A percentile compares a stretch with the other conserved stretches of the same genome.
Conservation (phyloP, 2,888 invertebrate genomes). For the Brassicogethes aeneus region DNA sequence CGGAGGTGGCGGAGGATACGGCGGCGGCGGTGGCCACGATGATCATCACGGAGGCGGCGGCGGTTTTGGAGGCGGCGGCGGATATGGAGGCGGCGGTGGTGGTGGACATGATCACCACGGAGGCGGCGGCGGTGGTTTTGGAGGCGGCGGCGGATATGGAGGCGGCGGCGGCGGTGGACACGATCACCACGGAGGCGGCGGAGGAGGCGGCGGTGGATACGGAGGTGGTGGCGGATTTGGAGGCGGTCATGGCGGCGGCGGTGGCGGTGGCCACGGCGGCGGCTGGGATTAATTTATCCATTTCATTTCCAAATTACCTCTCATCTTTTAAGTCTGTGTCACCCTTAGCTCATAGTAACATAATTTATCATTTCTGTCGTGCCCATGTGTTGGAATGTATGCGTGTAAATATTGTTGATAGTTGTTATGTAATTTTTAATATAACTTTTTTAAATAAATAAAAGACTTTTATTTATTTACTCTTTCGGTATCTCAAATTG, state of each 20-base stretch:
- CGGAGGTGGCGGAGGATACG: constrained; percentile 5
- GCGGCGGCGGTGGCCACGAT: constrained; percentile 9
- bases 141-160: constrained; percentile 7
- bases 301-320: constrained; percentile 14
- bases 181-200: constrained; percentile 9
- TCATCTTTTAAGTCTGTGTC: constrained; percentile 14
- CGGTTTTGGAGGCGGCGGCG: constrained; percentile 9
- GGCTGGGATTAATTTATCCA: constrained; percentile 10
- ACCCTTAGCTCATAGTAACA: constrained; percentile 8
- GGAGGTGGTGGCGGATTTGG: constrained; percentile 6
- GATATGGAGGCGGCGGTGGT: constrained; percentile 7
- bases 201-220: constrained; percentile 10
- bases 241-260: constrained; percentile 6
- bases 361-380: constrained; percentile 19
- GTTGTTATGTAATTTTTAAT: constrained; percentile 11
- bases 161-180: constrained; percentile 8
- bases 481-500: constrained; percentile 37
- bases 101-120: constrained; percentile 8
- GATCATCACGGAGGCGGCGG: constrained; percentile 11
- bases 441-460: constrained; percentile 9
- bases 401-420: constrained; percentile 22
- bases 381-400: constrained; percentile 17
- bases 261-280: constrained; percentile 11
- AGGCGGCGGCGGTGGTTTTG: constrained; percentile 11
- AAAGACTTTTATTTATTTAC: constrained; percentile 11